Evolutionary conservation across 2,888 invertebrate genomes (phyloP).

Genomic region (Podotricha telesiphe): DNA sequence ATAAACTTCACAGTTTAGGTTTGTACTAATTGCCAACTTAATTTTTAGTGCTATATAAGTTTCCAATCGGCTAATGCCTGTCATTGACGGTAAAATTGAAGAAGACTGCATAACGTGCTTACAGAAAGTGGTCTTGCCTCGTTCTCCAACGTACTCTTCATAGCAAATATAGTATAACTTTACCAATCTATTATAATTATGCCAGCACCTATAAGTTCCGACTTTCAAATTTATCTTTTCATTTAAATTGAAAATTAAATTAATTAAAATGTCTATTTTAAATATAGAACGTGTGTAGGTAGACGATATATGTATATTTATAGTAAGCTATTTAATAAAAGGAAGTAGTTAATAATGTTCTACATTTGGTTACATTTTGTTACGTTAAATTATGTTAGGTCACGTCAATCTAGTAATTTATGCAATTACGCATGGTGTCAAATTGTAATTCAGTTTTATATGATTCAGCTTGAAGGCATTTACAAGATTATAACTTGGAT

Average conservation of each 20-base stretch:
- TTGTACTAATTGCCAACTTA: not conserved
- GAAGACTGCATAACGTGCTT: no score
- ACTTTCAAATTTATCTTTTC: no score
- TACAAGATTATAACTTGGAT: constrained; percentile 11
- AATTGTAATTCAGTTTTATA: not conserved
- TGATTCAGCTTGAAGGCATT: constrained; percentile 2
- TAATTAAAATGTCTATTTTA: no score
- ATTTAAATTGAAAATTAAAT: no score
- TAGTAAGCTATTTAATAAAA: not conserved
- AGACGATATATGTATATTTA: not conserved
- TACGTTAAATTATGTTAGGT: constrained; percentile 7
- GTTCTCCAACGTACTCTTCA: no score
- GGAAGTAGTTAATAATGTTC: not conserved
- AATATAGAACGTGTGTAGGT: not conserved
- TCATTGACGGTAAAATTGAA: not conserved
- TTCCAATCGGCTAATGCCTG: not conserved
- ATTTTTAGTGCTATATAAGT: not conserved
- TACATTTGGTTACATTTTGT: not conserved
- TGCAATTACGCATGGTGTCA: constrained; percentile 3
- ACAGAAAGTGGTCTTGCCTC: no score
- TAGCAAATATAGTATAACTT: no score
- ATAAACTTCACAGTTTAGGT: not conserved
- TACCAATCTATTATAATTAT: no score
- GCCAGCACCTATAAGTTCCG: no score
- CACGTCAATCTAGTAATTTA: constrained; percentile 8